A percentile compares a stretch with the other conserved stretches of the same genome.
Evolutionary conservation across 2,113 vertebrate species (phyloP).

Genomic region (Herpailurus yagouaroundi): DNA sequence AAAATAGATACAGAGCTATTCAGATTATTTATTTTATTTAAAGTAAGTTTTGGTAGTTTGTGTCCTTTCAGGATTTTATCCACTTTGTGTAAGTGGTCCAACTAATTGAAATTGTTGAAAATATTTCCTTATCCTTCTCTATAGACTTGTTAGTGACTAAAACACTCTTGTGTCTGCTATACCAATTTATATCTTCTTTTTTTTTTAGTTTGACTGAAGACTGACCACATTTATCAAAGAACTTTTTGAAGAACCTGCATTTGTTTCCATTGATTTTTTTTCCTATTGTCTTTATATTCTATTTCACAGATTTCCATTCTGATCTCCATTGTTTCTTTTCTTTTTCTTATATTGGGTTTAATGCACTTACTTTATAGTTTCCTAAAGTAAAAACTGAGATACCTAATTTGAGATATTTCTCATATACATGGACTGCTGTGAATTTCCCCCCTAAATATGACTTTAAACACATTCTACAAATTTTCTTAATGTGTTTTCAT

Average conservation of each 20-base stretch:
- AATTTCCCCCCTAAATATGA: background rate
- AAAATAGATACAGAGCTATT: background rate
- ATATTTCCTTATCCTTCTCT: background rate
- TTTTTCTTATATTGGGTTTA: background rate
- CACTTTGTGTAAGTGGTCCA: background rate
- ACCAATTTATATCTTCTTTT: background rate
- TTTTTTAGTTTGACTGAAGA: background rate
- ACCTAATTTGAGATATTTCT: background rate
- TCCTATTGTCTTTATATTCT: background rate
- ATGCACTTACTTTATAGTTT: background rate
- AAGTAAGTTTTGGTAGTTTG: background rate
- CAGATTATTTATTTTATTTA: background rate
- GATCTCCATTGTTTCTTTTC: background rate
- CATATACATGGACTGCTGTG: background rate
- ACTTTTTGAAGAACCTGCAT: background rate
- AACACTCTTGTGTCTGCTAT: background rate
- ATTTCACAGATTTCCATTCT: background rate
- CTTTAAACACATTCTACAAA: background rate
- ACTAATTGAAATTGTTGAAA: background rate
- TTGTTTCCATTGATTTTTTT: background rate
- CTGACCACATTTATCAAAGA: background rate
- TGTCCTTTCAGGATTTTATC: background rate
- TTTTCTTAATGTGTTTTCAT: background rate
- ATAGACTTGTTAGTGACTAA: background rate
- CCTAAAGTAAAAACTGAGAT: background rate